phyloP scores from a whole-genome alignment of 1,140 invertebrate species.

The Tetragonula clypearis region DNA sequence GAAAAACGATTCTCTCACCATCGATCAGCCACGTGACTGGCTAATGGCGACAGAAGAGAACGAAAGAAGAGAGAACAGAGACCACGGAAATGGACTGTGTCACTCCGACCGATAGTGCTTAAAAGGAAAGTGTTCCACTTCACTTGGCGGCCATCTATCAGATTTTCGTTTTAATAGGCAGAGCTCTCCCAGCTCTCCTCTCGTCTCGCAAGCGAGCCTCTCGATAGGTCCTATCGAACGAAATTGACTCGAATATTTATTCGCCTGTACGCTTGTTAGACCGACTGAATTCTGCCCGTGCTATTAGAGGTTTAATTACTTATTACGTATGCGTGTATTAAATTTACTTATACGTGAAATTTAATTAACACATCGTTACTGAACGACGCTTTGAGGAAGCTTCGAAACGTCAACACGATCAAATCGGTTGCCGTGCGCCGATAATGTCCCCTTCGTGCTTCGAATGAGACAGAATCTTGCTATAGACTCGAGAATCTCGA shows the following conservation, averaged over 20 bases:
- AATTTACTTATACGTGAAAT: no score
- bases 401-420: no score
- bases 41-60: constrained; percentile 41
- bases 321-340: no score
- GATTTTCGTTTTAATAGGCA: constrained; percentile 14
- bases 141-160: constrained; percentile 7
- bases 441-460: background rate
- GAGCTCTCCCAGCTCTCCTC: no score
- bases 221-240: background rate
- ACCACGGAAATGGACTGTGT: constrained; percentile 33
- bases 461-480: background rate
- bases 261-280: background rate
- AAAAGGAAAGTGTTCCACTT: constrained; percentile 5
- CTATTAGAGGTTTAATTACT: no score
- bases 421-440: no score
- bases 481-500: no score
- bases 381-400: background rate
- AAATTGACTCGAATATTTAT: constrained; percentile 25
- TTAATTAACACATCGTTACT: constrained; percentile 13
- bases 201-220: no score
- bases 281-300: background rate
- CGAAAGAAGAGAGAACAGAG: background rate
- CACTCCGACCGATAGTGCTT: background rate
- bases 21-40: constrained; percentile 21
- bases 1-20: constrained; percentile 9